These are phyloP conservation scores for Oryzias dopingdopingensis DNA, from an alignment of 2,797 vertebrate species.

Conservation along the genomic window DNA sequence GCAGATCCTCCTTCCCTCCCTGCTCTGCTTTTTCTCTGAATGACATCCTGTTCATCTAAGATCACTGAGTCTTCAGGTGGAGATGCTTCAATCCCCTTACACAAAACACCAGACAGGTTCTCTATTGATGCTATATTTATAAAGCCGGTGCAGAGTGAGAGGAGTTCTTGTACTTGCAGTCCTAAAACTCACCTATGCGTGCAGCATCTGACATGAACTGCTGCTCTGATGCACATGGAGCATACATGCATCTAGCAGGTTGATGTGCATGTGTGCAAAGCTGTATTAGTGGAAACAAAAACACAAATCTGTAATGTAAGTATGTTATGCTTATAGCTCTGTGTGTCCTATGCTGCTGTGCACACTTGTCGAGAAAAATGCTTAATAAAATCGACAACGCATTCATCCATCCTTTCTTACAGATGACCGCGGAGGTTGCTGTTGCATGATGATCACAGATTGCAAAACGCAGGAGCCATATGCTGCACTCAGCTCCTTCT, in stretches of 20 bases:
- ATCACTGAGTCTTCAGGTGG: slow-evolving; percentile 64
- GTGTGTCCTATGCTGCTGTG: not conserved
- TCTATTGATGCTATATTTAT: slow-evolving; percentile 77
- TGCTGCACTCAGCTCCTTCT: slow-evolving; percentile 3
- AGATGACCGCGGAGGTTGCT: slow-evolving; percentile 15
- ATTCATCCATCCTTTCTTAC: not conserved
- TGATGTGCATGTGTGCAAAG: not conserved
- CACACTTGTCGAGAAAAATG: slow-evolving; percentile 8
- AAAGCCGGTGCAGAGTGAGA: slow-evolving; percentile 49
- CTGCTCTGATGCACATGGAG: slow-evolving; percentile 21
- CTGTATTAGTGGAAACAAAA: slow-evolving; percentile 7
- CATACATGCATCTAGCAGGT: slow-evolving; percentile 12
- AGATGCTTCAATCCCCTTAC: slow-evolving; percentile 62
- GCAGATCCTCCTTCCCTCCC: slow-evolving; percentile 51
- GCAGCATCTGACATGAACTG: slow-evolving; percentile 47
- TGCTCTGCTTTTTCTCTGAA: slow-evolving; percentile 57
- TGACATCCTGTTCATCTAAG: slow-evolving; percentile 66
- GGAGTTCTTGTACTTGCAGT: slow-evolving; percentile 46
- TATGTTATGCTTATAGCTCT: not conserved
- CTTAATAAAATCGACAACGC: slow-evolving; percentile 12
- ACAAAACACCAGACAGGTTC: slow-evolving; percentile 59
- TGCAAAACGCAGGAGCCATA: slow-evolving; percentile 26
- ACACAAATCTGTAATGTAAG: not conserved
- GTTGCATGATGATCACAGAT: slow-evolving; percentile 42
- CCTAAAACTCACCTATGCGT: slow-evolving; percentile 32